Conservation (phyloP, 1,140 invertebrate species). For the Diabrotica virgifera region DNA sequence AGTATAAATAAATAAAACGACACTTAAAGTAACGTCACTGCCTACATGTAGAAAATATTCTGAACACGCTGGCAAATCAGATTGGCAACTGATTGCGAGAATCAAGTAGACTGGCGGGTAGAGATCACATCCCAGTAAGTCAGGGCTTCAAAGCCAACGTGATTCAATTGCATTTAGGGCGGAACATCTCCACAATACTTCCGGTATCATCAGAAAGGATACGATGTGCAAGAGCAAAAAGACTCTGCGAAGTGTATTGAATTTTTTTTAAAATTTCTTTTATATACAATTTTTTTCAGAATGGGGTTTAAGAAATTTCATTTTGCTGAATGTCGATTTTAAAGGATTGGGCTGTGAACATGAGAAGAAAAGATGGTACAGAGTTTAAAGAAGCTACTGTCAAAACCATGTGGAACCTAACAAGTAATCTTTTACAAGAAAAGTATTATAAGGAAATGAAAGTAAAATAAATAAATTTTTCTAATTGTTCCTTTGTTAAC, state of each 20-base stretch:
- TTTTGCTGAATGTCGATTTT: no score
- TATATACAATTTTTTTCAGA: background rate
- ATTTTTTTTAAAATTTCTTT: conserved; percentile 1
- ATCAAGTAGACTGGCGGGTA: conserved; percentile 27
- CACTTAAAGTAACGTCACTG: background rate
- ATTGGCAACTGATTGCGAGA: conserved; percentile 33
- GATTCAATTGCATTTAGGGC: conserved; percentile 27
- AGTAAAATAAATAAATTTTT: no score
- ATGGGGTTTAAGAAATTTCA: no score
- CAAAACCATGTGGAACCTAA: no score
- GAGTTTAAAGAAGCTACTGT: no score
- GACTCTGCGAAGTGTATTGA: conserved; percentile 2
- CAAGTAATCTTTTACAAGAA: no score
- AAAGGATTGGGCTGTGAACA: no score
- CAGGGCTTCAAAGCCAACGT: conserved; percentile 23
- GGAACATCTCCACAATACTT: conserved; percentile 20
- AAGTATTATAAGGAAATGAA: no score
- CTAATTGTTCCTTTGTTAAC: no score
- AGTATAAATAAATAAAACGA: no score
- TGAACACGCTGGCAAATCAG: conserved; percentile 27
- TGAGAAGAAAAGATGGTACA: no score
- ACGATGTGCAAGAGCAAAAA: background rate
- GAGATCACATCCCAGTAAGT: conserved; percentile 17
- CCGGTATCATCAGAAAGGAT: conserved; percentile 12
- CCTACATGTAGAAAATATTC: conserved; percentile 19